Base-by-base conservation (phyloP, 2,113 vertebrate genomes). In the Puntigrus tetrazona region DNA sequence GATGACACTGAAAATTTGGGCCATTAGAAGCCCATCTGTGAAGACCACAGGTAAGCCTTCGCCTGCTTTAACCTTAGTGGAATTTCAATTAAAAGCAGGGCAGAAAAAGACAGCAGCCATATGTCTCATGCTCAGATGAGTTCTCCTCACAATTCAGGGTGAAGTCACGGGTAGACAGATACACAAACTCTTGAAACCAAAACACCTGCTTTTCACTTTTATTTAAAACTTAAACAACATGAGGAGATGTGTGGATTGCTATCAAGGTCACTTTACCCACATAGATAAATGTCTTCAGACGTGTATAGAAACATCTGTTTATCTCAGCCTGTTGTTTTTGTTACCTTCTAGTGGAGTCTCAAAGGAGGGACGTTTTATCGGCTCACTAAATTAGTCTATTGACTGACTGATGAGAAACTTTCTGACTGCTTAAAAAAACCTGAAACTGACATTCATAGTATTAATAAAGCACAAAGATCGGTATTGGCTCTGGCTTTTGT, bases 31-130 rank as follows among this genome's bases (percentile, higher is more conserved):
- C 41, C 73, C 76, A 82, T 85, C 73, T 85, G 83, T 75, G 45
- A 75, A 70, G 69, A 20, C 22, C 67, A 82, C 83, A 87, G 79
- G 78, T 87, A 78, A 81, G 67, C n/a, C 63, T 29, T 70, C 29
- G 34, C 63, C 50, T 82, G 45, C 16, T 9, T 47, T 29, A 79
- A 83, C 63, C 79, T 69, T 50, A 45, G 57, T 41, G 65, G 65
- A 85, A 84, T 82, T 86, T 57, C 43, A 78, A 84, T 80, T 63
- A 86, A 50, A 72, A 69, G 29, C 27, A 3, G 16, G 45, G n/a
- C 45, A 52, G 67, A 29, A 47, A 65, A 31, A 83, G 79, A 80
- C 67, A 47, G 55, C 41, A 72, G 47, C 74, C 80, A 72, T 79
- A 83, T 83, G 76, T 76, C 63, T 83, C 36, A 52, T 18, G 61